Conservation (phyloP, 2,888 invertebrate genomes). For the Sericinus montela region DNA sequence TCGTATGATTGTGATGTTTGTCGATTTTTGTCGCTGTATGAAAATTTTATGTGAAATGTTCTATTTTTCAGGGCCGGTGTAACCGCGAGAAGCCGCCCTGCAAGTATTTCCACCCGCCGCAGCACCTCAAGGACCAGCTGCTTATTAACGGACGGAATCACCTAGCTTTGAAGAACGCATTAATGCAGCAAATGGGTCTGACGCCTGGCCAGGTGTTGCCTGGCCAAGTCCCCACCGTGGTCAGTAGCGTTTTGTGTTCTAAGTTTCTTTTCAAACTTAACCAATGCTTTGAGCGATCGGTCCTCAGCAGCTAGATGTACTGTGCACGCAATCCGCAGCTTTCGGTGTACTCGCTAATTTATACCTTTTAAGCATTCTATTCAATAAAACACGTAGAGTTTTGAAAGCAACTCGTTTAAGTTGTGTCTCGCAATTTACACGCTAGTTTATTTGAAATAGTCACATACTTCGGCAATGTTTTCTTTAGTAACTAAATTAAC, state of each 20-base stretch:
- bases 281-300: conserved; percentile 70
- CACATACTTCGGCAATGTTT: conserved; percentile 19
- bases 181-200: conserved; percentile 97
- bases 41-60: conserved; percentile 21
- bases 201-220: conserved; percentile 95
- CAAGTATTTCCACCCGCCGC: conserved; percentile 99
- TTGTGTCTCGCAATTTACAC: conserved; percentile 45
- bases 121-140: conserved; percentile 99
- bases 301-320: conserved; percentile 50
- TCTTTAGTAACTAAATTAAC: conserved; percentile 33
- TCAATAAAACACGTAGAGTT: conserved; percentile 55
- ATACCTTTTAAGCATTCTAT: conserved; percentile 49
- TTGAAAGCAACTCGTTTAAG: conserved; percentile 51
- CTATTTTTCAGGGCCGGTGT: conserved; percentile 95
- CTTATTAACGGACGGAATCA: conserved; percentile 99
- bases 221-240: conserved; percentile 96
- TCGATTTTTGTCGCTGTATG: too few relatives aligned
- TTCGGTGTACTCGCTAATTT: conserved; percentile 69
- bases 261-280: conserved; percentile 22
- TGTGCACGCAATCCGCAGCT: conserved; percentile 71
- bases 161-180: conserved; percentile 98
- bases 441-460: conserved; percentile 29
- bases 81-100: conserved; percentile 99
- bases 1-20: too few relatives aligned
- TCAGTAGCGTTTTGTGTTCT: conserved; percentile 76